A percentile compares a stretch with the other conserved stretches of the same genome.
These are phyloP conservation scores for Luperina nickerlii DNA, from an alignment of 2,888 invertebrate species.

Conservation along the genomic window DNA sequence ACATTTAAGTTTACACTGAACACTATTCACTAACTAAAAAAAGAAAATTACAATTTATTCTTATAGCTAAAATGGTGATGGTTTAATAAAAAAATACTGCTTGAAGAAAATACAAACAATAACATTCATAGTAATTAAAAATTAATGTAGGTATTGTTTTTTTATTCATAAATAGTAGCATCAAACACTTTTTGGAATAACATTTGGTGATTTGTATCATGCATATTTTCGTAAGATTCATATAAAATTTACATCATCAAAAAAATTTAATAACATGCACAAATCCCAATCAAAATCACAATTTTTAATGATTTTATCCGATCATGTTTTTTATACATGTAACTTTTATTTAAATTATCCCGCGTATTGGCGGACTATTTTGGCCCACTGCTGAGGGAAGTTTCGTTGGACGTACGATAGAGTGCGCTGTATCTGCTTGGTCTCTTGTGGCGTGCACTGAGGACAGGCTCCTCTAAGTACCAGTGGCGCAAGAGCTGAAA, in stretches of 20 bases:
- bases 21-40: slow-evolving; percentile 2
- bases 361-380: slow-evolving; percentile 92
- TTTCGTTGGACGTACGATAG: slow-evolving; percentile 93
- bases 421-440: slow-evolving; percentile 93
- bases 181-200: slow-evolving; percentile 41
- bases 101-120: neutral
- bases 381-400: slow-evolving; percentile 94
- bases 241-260: slow-evolving; percentile 6
- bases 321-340: slow-evolving; percentile 40
- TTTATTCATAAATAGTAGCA: slow-evolving; percentile 36
- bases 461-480: slow-evolving; percentile 94
- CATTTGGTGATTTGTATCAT: slow-evolving; percentile 45
- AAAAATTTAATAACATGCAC: slow-evolving; percentile 30
- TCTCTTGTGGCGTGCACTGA: slow-evolving; percentile 92
- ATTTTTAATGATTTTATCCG: slow-evolving; percentile 45
- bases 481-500: slow-evolving; percentile 93
- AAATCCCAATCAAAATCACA: slow-evolving; percentile 49
- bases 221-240: slow-evolving; percentile 10
- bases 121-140: neutral
- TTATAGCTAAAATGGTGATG: slow-evolving; percentile 26
- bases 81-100: neutral
- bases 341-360: slow-evolving; percentile 78
- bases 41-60: slow-evolving; percentile 6
- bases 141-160: slow-evolving; percentile 4
- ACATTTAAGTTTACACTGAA: slow-evolving; percentile 18